phyloP scores from a whole-genome alignment of 1,140 invertebrate species.

The Teleopsis dalmanni region DNA sequence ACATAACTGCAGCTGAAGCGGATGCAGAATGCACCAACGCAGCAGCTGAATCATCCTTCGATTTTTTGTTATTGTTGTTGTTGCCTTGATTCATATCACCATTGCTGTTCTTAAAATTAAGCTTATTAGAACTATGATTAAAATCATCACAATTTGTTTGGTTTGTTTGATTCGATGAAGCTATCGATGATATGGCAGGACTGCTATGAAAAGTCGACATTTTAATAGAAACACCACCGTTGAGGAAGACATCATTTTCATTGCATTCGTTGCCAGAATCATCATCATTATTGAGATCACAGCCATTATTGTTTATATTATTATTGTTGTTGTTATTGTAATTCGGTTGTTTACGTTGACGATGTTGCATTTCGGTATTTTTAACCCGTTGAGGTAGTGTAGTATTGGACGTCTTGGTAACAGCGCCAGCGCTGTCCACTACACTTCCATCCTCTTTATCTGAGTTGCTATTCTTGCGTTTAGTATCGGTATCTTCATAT shows the following conservation, averaged over 20 bases:
- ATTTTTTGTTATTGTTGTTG: conserved; percentile 8
- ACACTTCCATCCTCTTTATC: conserved; percentile 33
- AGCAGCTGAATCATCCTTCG: background rate
- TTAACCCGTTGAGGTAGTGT: conserved; percentile 9
- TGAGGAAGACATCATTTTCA: conserved; percentile 13
- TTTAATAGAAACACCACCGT: conserved; percentile 5
- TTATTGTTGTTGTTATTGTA: conserved; percentile 19
- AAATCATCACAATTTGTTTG: conserved; percentile 33
- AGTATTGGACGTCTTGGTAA: conserved; percentile 8
- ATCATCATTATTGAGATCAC: conserved; percentile 23
- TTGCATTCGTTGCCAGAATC: conserved; percentile 5
- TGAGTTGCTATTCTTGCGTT: conserved; percentile 41
- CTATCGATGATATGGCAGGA: conserved; percentile 29
- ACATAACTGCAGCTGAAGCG: conserved; percentile 1
- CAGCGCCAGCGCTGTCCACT: conserved; percentile 17
- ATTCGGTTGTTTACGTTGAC: conserved; percentile 31
- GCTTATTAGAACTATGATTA: conserved; percentile 18
- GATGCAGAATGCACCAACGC: conserved; percentile 15
- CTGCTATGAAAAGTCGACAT: conserved; percentile 19
- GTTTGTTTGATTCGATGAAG: conserved; percentile 32
- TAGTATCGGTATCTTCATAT: conserved; percentile 29
- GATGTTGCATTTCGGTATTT: conserved; percentile 36
- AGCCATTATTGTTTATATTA: conserved; percentile 33
- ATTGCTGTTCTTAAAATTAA: conserved; percentile 10
- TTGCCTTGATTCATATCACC: conserved; percentile 20